Percentiles rank a stretch among this genome's conserved stretches.
Evolutionary conservation across 2,113 vertebrate genomes (phyloP).

Genomic region (Muscicapa adusta): DNA sequence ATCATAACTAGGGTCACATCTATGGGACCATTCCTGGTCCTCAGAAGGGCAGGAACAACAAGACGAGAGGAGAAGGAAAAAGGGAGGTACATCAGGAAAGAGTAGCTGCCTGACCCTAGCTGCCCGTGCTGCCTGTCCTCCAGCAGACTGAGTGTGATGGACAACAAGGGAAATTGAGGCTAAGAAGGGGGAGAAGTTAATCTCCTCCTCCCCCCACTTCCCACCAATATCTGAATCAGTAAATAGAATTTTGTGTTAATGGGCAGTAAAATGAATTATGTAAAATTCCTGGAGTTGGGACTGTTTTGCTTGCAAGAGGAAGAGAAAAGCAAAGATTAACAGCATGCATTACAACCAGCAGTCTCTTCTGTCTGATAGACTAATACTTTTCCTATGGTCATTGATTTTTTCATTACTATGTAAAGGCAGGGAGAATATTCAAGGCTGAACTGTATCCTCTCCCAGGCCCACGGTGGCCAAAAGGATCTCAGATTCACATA

Average conservation of each 20-base stretch:
- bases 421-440: neutral
- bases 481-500: neutral
- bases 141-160: rapidly evolving
- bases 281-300: neutral
- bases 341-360: neutral
- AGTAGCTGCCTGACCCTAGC: neutral
- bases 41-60: neutral
- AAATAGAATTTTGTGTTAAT: neutral
- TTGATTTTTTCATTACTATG: neutral
- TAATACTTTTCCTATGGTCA: neutral
- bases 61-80: neutral
- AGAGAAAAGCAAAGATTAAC: neutral
- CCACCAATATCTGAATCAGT: neutral
- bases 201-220: rapidly evolving
- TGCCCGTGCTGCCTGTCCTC: neutral
- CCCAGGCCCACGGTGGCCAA: neutral
- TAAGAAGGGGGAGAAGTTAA: neutral
- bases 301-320: neutral
- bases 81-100: neutral
- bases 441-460: neutral
- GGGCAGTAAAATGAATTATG: neutral
- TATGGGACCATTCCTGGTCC: neutral
- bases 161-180: neutral
- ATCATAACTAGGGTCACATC: rapidly evolving
- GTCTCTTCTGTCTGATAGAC: neutral